Evolutionary conservation across 2,113 vertebrate genomes (phyloP), one percentile per base, ranked within the genome.

Genomic region (Ochotona curzoniae): DNA sequence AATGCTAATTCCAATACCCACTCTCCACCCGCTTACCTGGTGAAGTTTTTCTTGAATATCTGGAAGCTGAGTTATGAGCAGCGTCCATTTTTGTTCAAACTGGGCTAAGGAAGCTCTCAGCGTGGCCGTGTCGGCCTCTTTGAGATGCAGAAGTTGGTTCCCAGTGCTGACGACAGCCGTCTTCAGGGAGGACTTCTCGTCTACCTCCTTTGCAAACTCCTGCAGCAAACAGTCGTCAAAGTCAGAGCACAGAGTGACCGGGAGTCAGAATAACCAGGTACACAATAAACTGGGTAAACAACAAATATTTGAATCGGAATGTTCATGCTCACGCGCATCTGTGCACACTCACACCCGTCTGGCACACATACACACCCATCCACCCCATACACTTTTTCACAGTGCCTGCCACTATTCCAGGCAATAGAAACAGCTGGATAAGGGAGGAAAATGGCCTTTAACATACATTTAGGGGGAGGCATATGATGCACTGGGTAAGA

Each of bases 181-280:
- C 95, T 99, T 99, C 94, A 99, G 97, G 3, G 97, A 98, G 12
- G 97, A 98, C 89, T 97, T 98, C 54, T 97, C 94, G 95, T 98
- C 98, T 49, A 98, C 79, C 93, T 99, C 99, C 96, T 99, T 99
- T 63, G 97, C 98, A 94, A 99, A 98, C 57, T 96, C 96, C 99
- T 99, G 54, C 67, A 35, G 49, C 47, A 61, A 35, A 95, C 0
- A 0, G 47, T 83, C 86, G 44, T 18, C 83, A 30, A 89, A 87
- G 47, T 90, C 0, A 83, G 64, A 78, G 64, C 63, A 11, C 23
- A 57, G 54, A 4, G 54, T 57, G 54, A 20, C 54, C 18, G 13
- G 17, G 0, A 75, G 35, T 79, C 79, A 66, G 75, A 89, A 49
- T 60, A 90, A 81, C 38, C 32, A 51, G 10, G 35, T 47, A 25